Percentiles rank a stretch among this genome's conserved stretches.
Evolutionary conservation across 2,113 vertebrate species (phyloP).

Genomic region (Boleophthalmus pectinirostris): DNA sequence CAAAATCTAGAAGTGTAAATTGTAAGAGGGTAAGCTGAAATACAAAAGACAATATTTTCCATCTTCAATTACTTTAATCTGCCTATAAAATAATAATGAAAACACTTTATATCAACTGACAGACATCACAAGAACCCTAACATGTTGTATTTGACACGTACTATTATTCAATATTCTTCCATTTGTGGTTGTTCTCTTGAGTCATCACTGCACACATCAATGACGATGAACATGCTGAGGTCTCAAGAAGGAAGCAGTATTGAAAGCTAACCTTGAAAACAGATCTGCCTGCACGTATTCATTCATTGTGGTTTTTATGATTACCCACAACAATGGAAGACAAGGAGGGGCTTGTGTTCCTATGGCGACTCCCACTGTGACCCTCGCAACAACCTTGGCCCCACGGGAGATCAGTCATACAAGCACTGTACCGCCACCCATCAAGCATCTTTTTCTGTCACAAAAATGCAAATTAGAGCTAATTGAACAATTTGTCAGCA

Average conservation of each 20-base stretch:
- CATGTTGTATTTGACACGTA: too few species aligned
- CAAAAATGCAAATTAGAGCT: constrained; percentile 39
- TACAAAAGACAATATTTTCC: too few species aligned
- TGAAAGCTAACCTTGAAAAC: not conserved
- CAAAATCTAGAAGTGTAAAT: too few species aligned
- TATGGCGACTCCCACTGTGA: constrained; percentile 64
- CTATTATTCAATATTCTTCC: too few species aligned
- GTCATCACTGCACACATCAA: too few species aligned
- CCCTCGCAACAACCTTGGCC: constrained; percentile 62
- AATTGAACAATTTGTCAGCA: constrained; percentile 5
- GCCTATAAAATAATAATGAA: too few species aligned
- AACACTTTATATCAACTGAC: too few species aligned
- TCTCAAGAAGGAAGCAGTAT: not conserved
- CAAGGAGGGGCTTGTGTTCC: constrained; percentile 62
- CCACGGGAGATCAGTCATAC: constrained; percentile 61
- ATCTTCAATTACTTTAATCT: too few species aligned
- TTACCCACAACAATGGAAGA: constrained; percentile 26
- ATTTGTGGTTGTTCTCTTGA: too few species aligned
- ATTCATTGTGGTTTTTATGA: constrained; percentile 13
- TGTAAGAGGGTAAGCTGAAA: too few species aligned
- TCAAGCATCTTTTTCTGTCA: constrained; percentile 37
- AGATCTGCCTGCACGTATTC: not conserved
- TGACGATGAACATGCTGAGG: not conserved
- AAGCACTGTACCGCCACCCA: constrained; percentile 11
- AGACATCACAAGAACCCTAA: too few species aligned